Evolutionary conservation across 2,113 vertebrate species (phyloP), one percentile per base, ranked within the genome.

Genomic region (Etheostoma spectabile): DNA sequence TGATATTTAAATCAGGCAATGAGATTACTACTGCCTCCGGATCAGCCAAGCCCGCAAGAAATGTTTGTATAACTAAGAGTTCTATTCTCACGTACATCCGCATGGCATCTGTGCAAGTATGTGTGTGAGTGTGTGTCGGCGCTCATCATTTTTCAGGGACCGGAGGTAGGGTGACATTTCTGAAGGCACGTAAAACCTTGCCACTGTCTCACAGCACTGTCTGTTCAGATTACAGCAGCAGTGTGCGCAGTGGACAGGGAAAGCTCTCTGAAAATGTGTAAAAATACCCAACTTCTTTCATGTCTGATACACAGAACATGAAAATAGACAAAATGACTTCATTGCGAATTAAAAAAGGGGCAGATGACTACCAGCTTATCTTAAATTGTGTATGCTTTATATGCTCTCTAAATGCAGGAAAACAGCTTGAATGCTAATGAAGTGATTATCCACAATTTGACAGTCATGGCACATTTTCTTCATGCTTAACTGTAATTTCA

Each of bases 111-210:
- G 62, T 16, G 56, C 57, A 46, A 2, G 38, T 57, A 16, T 33
- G n/a, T 52, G 79, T 38, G 30, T 24, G 66, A 21, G 53, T 70
- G 56, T 49, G 74, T 77, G 83, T 77, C n/a, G 13, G 22, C 8
- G 30, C 75, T 52, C 74, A 49, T 80, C 75, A 57, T 27, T 52
- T 84, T 76, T 61, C 63, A 48, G 64, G 48, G 51, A 75, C 66
- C 67, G 49, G 66, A 90, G 76, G 61, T 24, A 12, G 62, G 61
- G 63, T 92, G 90, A 92, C 91, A 92, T 94, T 91, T 92, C 59
- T 83, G 86, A 86, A 89, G 86, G 89, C 90, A 84, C 38, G 67
- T 85, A 82, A 88, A 91, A 89, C 88, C 83, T 83, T 85, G 82
- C 78, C 75, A 66, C 67, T 46, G 74, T 87, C 86, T 88, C 70